Percentiles rank a stretch among this genome's conserved stretches.
phyloP scores from a whole-genome alignment of 2,797 vertebrate genomes.

The Gambelia wislizenii region DNA sequence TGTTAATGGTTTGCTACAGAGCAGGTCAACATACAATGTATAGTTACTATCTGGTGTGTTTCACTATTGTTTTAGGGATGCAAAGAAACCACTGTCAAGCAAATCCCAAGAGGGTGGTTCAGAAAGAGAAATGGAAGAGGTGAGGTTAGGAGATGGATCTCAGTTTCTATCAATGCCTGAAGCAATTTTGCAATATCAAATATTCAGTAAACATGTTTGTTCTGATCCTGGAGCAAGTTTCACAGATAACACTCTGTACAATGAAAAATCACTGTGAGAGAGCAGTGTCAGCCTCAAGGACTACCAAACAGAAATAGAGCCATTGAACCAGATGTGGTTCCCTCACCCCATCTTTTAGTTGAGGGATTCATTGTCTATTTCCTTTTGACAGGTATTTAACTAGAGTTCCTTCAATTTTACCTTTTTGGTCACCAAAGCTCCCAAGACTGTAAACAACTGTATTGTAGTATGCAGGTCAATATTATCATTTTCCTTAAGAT shows the following conservation, averaged over 20 bases:
- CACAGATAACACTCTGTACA: not conserved
- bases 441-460: too few relatives aligned
- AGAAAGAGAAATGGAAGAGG: not conserved
- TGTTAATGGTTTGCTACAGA: conserved; percentile 1
- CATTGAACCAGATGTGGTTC: too few relatives aligned
- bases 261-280: not conserved
- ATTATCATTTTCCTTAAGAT: too few relatives aligned
- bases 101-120: conserved; percentile 6
- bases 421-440: too few relatives aligned
- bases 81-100: not conserved
- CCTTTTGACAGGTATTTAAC: too few relatives aligned
- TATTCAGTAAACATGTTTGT: conserved; percentile 14
- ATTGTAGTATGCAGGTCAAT: too few relatives aligned
- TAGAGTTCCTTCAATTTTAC: too few relatives aligned
- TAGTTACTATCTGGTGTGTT: conserved; percentile 15
- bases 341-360: too few relatives aligned
- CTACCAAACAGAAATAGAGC: not conserved
- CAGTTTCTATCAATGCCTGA: conserved; percentile 13
- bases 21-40: conserved; percentile 6
- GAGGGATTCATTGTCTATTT: too few relatives aligned
- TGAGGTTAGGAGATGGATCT: not conserved
- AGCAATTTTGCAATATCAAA: conserved; percentile 29
- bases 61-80: conserved; percentile 2
- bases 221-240: conserved; percentile 17
- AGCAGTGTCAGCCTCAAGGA: not conserved